These are phyloP conservation scores for Operophtera brumata DNA, from an alignment of 2,888 invertebrate genomes.

Conservation along the genomic window DNA sequence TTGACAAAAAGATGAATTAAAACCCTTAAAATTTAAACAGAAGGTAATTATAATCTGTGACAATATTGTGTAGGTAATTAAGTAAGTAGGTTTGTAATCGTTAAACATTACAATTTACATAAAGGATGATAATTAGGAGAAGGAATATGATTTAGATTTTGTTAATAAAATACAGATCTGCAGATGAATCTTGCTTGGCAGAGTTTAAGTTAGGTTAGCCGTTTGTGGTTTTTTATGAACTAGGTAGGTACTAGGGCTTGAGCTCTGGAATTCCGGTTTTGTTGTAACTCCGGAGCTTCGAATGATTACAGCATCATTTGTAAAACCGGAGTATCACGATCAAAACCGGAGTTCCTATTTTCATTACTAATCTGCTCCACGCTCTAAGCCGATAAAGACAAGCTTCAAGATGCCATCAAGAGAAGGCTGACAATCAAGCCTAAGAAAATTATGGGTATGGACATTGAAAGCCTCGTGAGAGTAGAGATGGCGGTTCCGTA, in stretches of 20 bases:
- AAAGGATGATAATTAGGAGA: no score
- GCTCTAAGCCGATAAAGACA: neutral
- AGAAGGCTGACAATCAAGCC: neutral
- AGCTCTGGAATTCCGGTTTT: neutral
- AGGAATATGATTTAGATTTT: no score
- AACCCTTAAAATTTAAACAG: neutral
- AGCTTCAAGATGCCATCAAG: neutral
- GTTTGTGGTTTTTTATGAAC: no score
- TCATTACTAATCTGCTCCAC: neutral
- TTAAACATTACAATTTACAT: no score
- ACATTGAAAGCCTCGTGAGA: neutral
- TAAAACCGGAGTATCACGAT: neutral
- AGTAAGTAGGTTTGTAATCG: no score
- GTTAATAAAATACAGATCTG: no score
- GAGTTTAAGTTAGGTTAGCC: no score
- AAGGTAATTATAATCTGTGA: no score
- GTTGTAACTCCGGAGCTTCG: neutral
- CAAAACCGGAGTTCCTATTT: neutral
- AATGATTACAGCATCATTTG: neutral
- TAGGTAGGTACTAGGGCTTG: neutral
- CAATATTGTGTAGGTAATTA: no score
- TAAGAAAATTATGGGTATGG: neutral
- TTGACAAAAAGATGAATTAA: slow-evolving; percentile 30
- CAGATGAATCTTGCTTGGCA: no score
- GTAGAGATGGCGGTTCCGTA: neutral